Evolutionary conservation across 92 coral and sea anemone species (phyloP), one percentile per base, ranked within the genome.

Genomic region (Umimayanthus kanabou): DNA sequence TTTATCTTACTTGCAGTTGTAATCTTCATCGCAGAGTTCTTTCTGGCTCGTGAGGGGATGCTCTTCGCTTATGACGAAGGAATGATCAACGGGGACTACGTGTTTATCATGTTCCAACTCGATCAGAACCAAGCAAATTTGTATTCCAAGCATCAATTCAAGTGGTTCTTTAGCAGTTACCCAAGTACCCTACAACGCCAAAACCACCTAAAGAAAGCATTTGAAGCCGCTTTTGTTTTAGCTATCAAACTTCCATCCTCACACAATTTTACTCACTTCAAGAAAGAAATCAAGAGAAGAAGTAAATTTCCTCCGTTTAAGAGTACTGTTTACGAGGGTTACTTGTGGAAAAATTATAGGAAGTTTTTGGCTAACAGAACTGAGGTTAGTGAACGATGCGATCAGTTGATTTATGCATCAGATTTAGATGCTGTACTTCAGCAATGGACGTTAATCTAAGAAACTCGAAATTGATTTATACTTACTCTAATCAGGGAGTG

Each of bases 1-100:
- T 49, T 85, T 39, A 28, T 69, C 72, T 80, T 80, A 75, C 8
- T 84, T 74, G 14, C 81, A 97, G 99, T 97, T 90, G 94, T 97
- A 18, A 87, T 97, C 65, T 94, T 97, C 79, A 93, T 97, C 65
- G 89, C 96, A 39, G 96, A 90, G 29, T 89, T 95, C 86, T 67
- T 81, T 65, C 94, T 97, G 15, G 98, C 99, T 6, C 92, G 97
- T 1, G 99, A 97, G 77, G 98, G 97, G 22, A 95, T 97, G 99
- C 76, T 95, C 74, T 89, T 93, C 67, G 97, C 98, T 4, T 85
- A 89, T 73, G 98, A 95, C 80, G 95, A 93, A 23, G 94, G 90
- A 8, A 97, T 97, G 99, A 93, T 89, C 64, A 89, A 89, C 42
- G 99, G 99, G 16, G 95, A 97, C 80, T 97, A 87, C 80, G 97